Conservation (phyloP, 2,888 invertebrate species). For the Dynastes tityus region DNA sequence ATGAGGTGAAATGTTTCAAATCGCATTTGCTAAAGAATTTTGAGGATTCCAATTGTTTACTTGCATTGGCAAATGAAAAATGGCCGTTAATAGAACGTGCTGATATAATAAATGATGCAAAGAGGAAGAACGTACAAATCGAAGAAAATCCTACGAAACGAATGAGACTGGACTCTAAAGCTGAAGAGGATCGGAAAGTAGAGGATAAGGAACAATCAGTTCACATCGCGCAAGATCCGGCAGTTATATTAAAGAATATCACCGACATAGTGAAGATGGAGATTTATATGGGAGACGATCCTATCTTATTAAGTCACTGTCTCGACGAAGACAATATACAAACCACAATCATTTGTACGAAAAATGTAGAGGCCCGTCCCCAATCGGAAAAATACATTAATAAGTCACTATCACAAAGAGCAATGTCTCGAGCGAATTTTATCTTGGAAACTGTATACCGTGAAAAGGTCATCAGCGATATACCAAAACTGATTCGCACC, state of each 20-base stretch:
- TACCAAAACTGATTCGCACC: constrained; percentile 71
- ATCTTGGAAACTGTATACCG: constrained; percentile 76
- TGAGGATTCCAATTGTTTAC: constrained; percentile 14
- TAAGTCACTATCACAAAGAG: constrained; percentile 68
- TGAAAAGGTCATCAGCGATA: constrained; percentile 75
- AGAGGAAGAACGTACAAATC: constrained; percentile 10
- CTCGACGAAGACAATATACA: constrained; percentile 65
- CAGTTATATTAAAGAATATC: constrained; percentile 14
- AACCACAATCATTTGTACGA: constrained; percentile 65
- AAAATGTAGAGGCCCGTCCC: constrained; percentile 58
- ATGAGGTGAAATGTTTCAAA: constrained; percentile 49
- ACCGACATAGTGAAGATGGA: constrained; percentile 55
- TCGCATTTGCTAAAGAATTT: constrained; percentile 49
- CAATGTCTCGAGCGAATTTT: constrained; percentile 75
- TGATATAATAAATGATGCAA: neutral
- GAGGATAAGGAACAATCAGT: neutral
- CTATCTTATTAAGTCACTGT: constrained; percentile 54
- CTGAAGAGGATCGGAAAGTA: neutral
- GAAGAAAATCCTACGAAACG: constrained; percentile 17
- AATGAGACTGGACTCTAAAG: constrained; percentile 21
- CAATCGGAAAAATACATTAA: constrained; percentile 47
- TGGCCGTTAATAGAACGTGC: neutral
- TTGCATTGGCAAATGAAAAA: neutral
- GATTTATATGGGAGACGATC: constrained; percentile 63
- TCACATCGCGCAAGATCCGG: neutral